Base-by-base conservation (phyloP, 2,888 invertebrate genomes). In the Callyntrura guangdongensis region DNA sequence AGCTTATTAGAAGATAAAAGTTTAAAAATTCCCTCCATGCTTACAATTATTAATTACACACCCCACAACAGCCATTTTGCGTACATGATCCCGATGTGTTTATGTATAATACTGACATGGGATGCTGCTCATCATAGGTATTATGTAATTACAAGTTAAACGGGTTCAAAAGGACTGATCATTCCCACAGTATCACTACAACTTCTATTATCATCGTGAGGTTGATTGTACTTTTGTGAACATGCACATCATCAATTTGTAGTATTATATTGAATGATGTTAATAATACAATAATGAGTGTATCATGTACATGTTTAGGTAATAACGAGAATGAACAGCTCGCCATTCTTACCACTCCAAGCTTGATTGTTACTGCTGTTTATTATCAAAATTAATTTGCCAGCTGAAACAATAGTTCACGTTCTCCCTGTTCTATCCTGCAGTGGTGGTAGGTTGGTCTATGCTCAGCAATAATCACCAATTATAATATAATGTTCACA, bases 401-500 rank as follows among this genome's bases (percentile, higher is more conserved):
- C 25, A 53, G 25, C 8, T 6, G n/a, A 53, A 77, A 56, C 56
- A 77, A 77, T 77, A 77, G 27, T 45, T 77, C 56, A 25, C 17
- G 9, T 8, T 53, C 12, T n/a, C n/a, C n/a, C n/a, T 17, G 3
- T 56, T n/a, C 53, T 77, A 22, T 17, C 20, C 3, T 49, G 25
- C n/a, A n/a, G n/a, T n/a, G 6, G 49, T 27, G 22, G 27, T 25
- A 53, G 27, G 56, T 56, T 49, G 36, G n/a, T 77, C 12, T 56
- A 20, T 12, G 22, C 77, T 53, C 8, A 9, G 12, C 25, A 77
- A 22, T 25, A 53, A 77, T 77, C 53, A n/a, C n/a, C n/a, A 77
- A 77, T 77, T 25, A 77, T 14, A 77, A 20, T 77, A 53, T 27
- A 56, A 53, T 77, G 61, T 17, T 27, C 82, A 20, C 82, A 82